Evolutionary conservation across 2,888 invertebrate species (phyloP).

Genomic region (Polydrusus pterygomalis): DNA sequence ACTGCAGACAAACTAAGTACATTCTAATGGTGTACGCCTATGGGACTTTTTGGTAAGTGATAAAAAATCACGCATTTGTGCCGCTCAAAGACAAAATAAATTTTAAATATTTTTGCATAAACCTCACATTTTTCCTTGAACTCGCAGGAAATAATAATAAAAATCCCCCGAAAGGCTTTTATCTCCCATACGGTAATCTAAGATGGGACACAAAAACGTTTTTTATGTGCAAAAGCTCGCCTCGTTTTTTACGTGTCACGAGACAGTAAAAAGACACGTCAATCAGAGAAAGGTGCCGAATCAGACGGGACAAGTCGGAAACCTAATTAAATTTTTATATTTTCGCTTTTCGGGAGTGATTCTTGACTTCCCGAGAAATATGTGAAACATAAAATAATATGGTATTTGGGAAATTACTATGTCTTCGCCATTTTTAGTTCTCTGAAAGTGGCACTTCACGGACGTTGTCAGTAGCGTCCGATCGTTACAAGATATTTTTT

Average conservation of each 20-base stretch:
- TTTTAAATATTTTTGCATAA: neutral
- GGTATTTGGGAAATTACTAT: neutral
- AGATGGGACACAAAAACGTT: constrained; percentile 19
- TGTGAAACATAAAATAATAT: neutral
- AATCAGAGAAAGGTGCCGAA: constrained; percentile 24
- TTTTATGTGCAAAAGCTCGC: constrained; percentile 20
- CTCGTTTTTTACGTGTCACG: constrained; percentile 26
- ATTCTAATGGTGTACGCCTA: no score
- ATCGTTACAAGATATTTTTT: no score
- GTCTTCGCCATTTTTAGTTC: no score
- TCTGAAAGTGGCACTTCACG: no score
- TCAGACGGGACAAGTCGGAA: constrained; percentile 10
- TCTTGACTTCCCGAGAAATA: neutral
- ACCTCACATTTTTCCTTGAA: constrained; percentile 9
- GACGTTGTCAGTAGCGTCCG: no score
- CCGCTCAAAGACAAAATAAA: neutral
- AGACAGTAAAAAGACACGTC: constrained; percentile 24
- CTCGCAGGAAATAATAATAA: constrained; percentile 17
- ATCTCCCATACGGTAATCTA: constrained; percentile 15
- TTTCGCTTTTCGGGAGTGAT: constrained; percentile 5
- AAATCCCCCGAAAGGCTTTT: constrained; percentile 3
- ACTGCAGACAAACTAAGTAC: no score
- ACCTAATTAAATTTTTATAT: constrained; percentile 24
- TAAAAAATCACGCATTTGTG: neutral
- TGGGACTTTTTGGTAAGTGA: neutral